Percentiles rank a stretch among this genome's conserved stretches.
phyloP scores from a whole-genome alignment of 2,888 invertebrate genomes.

The Liopterus haemorrhoidalis region DNA sequence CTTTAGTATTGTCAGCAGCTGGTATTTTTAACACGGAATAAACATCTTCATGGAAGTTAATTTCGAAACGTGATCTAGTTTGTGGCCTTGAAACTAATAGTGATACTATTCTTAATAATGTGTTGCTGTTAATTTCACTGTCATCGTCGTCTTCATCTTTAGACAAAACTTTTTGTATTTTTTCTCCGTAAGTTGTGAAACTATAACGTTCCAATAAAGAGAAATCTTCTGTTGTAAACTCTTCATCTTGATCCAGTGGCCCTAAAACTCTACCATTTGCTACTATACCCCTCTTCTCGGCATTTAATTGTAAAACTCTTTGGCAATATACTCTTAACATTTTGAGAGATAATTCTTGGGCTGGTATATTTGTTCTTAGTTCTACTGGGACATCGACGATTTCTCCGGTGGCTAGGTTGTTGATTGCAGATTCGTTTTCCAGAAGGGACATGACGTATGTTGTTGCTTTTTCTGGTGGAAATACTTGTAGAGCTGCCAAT shows the following conservation, averaged over 20 bases:
- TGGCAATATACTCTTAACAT: constrained; percentile 63
- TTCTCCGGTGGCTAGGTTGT: constrained; percentile 43
- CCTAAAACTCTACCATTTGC: constrained; percentile 88
- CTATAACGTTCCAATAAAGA: constrained; percentile 75
- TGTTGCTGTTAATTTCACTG: constrained; percentile 53
- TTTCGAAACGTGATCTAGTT: constrained; percentile 63
- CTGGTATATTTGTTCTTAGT: constrained; percentile 52
- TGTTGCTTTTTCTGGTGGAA: constrained; percentile 55
- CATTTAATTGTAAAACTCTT: constrained; percentile 62
- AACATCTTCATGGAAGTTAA: constrained; percentile 57
- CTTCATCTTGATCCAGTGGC: constrained; percentile 67
- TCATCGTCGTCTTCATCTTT: constrained; percentile 50
- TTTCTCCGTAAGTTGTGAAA: constrained; percentile 64
- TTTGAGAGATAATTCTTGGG: constrained; percentile 60
- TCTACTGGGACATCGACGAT: constrained; percentile 55
- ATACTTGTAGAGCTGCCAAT: constrained; percentile 58
- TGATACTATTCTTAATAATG: constrained; percentile 72
- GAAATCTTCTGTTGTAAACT: constrained; percentile 83
- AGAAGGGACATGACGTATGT: constrained; percentile 55
- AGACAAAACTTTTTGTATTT: constrained; percentile 59
- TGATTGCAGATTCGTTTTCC: constrained; percentile 47
- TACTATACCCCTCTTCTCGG: constrained; percentile 66
- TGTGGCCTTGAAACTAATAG: constrained; percentile 68
- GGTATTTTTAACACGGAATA: constrained; percentile 52
- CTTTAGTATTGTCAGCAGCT: constrained; percentile 50